These are phyloP conservation scores for Seriola aureovittata DNA, from an alignment of 2,113 vertebrate genomes.

Conservation along the genomic window DNA sequence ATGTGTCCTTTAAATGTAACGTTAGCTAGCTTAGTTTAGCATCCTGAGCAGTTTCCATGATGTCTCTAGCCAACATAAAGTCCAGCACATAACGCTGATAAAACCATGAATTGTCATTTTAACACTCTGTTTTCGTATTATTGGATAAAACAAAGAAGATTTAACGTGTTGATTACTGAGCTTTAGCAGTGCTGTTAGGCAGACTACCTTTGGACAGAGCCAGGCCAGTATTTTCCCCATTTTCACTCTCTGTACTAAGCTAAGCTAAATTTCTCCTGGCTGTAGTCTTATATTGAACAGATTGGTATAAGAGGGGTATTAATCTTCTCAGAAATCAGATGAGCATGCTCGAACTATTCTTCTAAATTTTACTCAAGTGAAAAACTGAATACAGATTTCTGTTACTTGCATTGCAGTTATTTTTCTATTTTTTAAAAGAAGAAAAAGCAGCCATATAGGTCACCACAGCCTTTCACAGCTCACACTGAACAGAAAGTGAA, in stretches of 20 bases:
- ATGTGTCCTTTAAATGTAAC: neutral
- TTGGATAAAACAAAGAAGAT: too few species aligned
- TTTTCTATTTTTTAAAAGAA: neutral
- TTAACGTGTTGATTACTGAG: too few species aligned
- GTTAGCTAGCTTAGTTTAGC: neutral
- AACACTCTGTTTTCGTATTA: too few species aligned
- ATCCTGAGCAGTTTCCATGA: neutral
- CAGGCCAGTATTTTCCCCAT: neutral
- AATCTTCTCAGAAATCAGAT: neutral
- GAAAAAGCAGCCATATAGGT: neutral
- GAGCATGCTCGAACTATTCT: neutral
- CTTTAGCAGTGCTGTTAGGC: too few species aligned
- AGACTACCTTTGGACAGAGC: neutral
- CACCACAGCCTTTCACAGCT: neutral
- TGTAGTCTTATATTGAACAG: neutral
- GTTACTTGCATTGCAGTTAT: neutral
- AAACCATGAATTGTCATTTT: neutral
- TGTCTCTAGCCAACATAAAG: neutral
- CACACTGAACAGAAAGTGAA: neutral
- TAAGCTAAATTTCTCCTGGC: neutral
- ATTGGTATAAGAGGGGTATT: neutral
- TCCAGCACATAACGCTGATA: too few species aligned
- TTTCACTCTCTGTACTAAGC: neutral
- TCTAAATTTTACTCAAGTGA: neutral
- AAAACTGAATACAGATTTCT: neutral